Evolutionary conservation across 2,888 invertebrate species (phyloP), one percentile per base, ranked within the genome.

Genomic region (Orthonychiurus folsomi): DNA sequence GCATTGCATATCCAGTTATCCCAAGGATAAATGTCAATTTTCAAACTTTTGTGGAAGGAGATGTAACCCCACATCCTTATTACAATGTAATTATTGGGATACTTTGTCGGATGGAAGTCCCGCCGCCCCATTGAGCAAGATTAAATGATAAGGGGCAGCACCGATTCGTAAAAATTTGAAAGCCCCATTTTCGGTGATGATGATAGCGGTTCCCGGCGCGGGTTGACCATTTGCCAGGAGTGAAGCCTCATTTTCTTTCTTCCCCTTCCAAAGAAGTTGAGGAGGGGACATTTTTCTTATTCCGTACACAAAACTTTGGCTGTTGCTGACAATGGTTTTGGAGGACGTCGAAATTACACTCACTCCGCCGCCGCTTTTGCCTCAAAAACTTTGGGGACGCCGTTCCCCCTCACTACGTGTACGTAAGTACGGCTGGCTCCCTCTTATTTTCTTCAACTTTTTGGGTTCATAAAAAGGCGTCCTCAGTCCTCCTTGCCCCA

Each of bases 271-370:
- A 55, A 55, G 25, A 55, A 55, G 18, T 3, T 52, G 3, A 55
- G 24, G 25, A 27, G 28, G 53, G 57, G 37, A 56, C 63, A 63
- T 60, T 63, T 60, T 57, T 63, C 60, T 56, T 50, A 56, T 52
- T 62, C 56, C 56, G 50, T 52, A 57, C 21, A 62, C 37, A 56
- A 63, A 63, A 63, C 56, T 60, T 63, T 63, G 60, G 59, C 60
- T 56, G 55, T 60, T 60, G 54, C 59, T 60, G 60, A 63, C 60
- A 63, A 63, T 63, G 56, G 63, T 37, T 37, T 37, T 37, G 37
- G 9, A 9, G 37, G 37, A 15, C 37, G 37, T 9, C 9, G 37
- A 37, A 37, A 37, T 37, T 37, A 37, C 37, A 37, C 37, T 37
- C 37, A 37, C 37, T 37, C n/a, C n/a, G n/a, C n/a, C n/a, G n/a